Evolutionary conservation across 2,797 vertebrate species (phyloP).

Genomic region (Melopsittacus undulatus): DNA sequence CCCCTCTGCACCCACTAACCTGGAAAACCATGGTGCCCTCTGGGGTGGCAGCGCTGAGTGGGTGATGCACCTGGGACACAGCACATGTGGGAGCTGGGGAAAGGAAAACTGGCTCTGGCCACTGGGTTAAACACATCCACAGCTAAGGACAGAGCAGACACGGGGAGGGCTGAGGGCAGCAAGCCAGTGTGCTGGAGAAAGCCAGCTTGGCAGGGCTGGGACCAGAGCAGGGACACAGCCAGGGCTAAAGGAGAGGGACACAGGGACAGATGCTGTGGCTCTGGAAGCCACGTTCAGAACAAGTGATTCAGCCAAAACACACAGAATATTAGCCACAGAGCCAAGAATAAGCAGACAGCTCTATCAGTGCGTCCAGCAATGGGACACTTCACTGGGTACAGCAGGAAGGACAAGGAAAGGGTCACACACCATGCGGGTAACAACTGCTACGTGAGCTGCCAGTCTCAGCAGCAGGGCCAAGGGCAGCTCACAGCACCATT

Average conservation of each 20-base stretch:
- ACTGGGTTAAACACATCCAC: background rate
- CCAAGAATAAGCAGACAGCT: background rate
- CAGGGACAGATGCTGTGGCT: background rate
- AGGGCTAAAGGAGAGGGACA: slow-evolving; percentile 7
- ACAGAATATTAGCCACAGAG: background rate
- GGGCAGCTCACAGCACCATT: background rate
- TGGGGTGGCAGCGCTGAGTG: rapidly evolving
- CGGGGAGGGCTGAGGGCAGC: background rate
- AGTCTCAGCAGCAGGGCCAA: background rate
- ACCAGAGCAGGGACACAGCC: background rate
- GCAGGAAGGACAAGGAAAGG: background rate
- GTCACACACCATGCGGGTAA: rapidly evolving
- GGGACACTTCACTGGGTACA: background rate
- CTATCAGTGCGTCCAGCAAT: background rate
- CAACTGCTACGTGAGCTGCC: background rate
- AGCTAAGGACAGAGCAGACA: background rate
- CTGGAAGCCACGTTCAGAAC: background rate
- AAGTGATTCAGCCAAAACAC: slow-evolving; percentile 37
- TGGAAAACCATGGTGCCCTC: background rate
- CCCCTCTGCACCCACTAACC: background rate
- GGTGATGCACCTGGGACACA: rapidly evolving
- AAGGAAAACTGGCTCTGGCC: background rate
- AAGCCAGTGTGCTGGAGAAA: background rate
- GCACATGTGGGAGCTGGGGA: background rate
- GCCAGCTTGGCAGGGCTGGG: slow-evolving; percentile 6